A percentile compares a stretch with the other conserved stretches of the same genome.
Evolutionary conservation across 1,140 invertebrate species (phyloP).

Genomic region (Habropoda laboriosa): DNA sequence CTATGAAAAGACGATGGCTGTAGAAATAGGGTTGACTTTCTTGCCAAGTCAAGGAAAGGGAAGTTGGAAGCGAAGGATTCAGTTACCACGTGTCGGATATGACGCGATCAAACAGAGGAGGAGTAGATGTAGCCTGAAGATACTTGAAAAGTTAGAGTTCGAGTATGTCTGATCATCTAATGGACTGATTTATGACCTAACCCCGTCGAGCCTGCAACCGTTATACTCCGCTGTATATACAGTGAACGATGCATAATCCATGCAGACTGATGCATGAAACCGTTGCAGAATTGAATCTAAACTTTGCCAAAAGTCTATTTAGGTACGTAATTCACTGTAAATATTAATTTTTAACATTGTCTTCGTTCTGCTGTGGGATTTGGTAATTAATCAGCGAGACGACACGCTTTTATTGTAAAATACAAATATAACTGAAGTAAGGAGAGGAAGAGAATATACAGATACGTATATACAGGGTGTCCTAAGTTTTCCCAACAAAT

Average conservation of each 20-base stretch:
- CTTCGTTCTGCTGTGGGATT: no score
- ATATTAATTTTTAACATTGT: no score
- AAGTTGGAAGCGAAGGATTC: background rate
- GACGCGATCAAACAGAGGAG: background rate
- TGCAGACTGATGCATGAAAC: background rate
- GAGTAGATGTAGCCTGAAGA: background rate
- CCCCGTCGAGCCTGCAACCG: no score
- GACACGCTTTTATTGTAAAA: no score
- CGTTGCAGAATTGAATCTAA: background rate
- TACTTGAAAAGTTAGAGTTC: slow-evolving; percentile 48
- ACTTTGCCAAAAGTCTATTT: background rate
- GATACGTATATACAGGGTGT: no score
- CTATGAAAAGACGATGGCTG: background rate
- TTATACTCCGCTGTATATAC: background rate
- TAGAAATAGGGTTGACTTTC: background rate
- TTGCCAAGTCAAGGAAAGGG: background rate
- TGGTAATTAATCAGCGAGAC: no score
- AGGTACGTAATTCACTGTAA: no score
- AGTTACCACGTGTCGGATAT: slow-evolving; percentile 9
- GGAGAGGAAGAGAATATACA: no score
- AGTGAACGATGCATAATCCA: background rate
- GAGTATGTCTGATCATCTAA: slow-evolving; percentile 49
- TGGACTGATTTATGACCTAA: slow-evolving; percentile 53
- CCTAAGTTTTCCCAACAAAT: no score
- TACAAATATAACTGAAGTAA: no score